A percentile compares a stretch with the other conserved stretches of the same genome.
phyloP scores from a whole-genome alignment of 2,797 vertebrate species.

The Silurus lanzhouensis region DNA sequence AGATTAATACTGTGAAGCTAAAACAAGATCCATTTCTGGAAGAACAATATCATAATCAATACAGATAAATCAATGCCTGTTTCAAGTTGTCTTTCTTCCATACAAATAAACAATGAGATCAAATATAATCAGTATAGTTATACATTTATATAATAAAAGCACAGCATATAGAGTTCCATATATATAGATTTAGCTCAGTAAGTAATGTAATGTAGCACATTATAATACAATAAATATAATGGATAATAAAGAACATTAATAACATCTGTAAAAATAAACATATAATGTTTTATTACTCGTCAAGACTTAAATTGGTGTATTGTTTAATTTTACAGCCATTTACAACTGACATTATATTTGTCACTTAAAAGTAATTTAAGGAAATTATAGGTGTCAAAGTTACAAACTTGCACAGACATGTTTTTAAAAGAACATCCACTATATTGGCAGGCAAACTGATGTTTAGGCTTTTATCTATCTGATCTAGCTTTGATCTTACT shows the following conservation, averaged over 20 bases:
- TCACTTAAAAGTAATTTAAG: neutral
- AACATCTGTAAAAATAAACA: too few species aligned
- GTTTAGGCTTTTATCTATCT: conserved; percentile 10
- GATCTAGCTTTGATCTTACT: conserved; percentile 9
- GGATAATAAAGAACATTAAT: neutral
- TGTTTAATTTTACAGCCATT: conserved; percentile 4
- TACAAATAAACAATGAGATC: neutral
- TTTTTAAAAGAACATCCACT: neutral
- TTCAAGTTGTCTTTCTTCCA: neutral
- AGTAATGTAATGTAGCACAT: neutral
- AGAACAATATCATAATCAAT: neutral
- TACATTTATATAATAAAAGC: too few species aligned
- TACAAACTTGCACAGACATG: neutral
- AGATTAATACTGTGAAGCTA: neutral
- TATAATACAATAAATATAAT: neutral
- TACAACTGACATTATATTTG: neutral
- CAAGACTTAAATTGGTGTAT: neutral
- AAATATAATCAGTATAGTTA: too few species aligned
- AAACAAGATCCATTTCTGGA: neutral
- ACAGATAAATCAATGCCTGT: neutral
- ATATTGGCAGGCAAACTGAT: conserved; percentile 16
- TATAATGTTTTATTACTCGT: neutral
- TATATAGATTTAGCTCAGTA: neutral
- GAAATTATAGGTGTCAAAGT: neutral
- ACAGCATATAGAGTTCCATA: neutral